Evolutionary conservation across 2,113 vertebrate genomes (phyloP).

Genomic region (Ivindomyrus marchei): DNA sequence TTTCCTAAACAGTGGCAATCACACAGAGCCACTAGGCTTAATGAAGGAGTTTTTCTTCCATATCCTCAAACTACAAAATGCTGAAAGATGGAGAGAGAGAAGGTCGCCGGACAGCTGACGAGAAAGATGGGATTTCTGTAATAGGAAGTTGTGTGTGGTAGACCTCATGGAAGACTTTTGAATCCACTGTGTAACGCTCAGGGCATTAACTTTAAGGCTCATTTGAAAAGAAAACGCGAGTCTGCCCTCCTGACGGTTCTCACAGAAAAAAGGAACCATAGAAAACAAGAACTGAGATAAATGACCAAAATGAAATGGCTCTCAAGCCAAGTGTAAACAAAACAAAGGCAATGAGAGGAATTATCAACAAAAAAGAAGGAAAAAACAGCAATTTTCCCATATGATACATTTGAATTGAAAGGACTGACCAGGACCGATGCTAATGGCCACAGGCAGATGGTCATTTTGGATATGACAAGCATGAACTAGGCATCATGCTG

Average conservation of each 20-base stretch:
- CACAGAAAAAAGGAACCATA: constrained; percentile 1
- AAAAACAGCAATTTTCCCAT: background rate
- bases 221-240: constrained; percentile 27
- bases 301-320: constrained; percentile 17
- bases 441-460: constrained; percentile 1
- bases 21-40: constrained; percentile 21
- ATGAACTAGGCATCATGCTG: background rate
- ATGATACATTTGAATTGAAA: background rate
- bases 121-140: constrained; percentile 21
- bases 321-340: constrained; percentile 16
- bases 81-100: background rate
- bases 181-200: constrained; percentile 23
- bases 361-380: constrained; percentile 7
- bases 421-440: background rate
- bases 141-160: constrained; percentile 25
- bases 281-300: constrained; percentile 19
- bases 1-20: constrained; percentile 33
- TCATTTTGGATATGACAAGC: background rate
- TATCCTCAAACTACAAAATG: constrained; percentile 11
- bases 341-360: constrained; percentile 10
- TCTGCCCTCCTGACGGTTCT: constrained; percentile 16
- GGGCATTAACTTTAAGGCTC: constrained; percentile 29
- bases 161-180: constrained; percentile 24
- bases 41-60: constrained; percentile 23
- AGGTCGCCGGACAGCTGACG: constrained; percentile 21